Percentiles rank a stretch among this genome's conserved stretches.
These are phyloP conservation scores for Pachypeltis micranthus DNA, from an alignment of 1,140 invertebrate species.

Conservation along the genomic window DNA sequence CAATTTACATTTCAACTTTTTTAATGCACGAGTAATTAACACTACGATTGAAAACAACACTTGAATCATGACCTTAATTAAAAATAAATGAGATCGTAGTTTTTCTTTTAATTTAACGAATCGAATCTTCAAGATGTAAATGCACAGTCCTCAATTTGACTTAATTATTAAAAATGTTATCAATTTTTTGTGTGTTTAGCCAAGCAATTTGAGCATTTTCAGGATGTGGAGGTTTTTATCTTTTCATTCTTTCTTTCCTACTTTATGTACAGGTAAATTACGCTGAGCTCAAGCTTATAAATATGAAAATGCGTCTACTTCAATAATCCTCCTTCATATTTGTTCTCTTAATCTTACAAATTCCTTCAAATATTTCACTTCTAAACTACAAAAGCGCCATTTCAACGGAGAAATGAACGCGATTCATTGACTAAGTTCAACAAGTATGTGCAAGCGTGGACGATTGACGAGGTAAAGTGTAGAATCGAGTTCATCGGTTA, in stretches of 20 bases:
- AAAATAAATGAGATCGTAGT: not conserved
- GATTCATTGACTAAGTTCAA: not conserved
- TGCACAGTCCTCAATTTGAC: constrained; percentile 18
- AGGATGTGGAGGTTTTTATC: constrained; percentile 16
- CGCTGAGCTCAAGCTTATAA: not conserved
- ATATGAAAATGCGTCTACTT: not conserved
- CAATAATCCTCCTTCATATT: not conserved
- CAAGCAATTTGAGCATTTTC: constrained; percentile 23
- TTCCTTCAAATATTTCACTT: not conserved
- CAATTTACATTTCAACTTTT: not conserved
- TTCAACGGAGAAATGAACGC: not conserved
- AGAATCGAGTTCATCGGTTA: no score
- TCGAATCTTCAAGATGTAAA: constrained; percentile 3
- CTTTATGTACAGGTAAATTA: constrained; percentile 1
- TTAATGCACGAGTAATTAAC: not conserved
- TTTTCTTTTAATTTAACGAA: not conserved
- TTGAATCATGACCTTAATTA: not conserved
- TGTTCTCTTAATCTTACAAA: not conserved
- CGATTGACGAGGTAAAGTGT: constrained; percentile 1
- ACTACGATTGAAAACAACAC: not conserved
- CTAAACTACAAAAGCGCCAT: not conserved
- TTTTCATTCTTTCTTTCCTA: constrained; percentile 6
- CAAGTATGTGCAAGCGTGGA: not conserved
- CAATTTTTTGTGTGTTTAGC: constrained; percentile 17
- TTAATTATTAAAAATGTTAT: constrained; percentile 10